Evolutionary conservation across 1,140 invertebrate genomes (phyloP).

Genomic region (Drosophila bipectinata): DNA sequence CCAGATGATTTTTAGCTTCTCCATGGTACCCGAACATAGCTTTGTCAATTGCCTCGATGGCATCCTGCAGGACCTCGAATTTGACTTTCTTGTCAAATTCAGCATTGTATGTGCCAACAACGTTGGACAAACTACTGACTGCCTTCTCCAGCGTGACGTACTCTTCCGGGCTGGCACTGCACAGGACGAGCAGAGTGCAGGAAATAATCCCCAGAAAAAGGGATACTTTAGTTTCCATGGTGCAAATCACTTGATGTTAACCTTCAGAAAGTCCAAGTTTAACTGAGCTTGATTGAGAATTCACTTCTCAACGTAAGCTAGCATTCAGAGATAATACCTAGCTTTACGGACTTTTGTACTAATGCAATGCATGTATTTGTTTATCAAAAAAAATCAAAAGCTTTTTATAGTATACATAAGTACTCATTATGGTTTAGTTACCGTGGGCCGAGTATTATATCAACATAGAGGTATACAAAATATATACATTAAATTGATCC

Average conservation of each 20-base stretch:
- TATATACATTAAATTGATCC: too few species aligned
- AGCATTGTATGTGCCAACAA: background rate
- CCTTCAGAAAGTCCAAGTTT: too few species aligned
- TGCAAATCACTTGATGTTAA: background rate
- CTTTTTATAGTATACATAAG: too few species aligned
- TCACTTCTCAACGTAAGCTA: too few species aligned
- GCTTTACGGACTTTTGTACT: too few species aligned
- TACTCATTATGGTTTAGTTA: too few species aligned
- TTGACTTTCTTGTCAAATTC: constrained; percentile 2
- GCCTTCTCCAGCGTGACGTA: background rate
- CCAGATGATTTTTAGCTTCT: background rate
- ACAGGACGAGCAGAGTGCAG: background rate
- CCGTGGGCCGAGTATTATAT: too few species aligned
- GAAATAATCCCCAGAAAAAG: background rate
- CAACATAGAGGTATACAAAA: too few species aligned
- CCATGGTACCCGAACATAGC: background rate
- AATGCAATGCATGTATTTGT: too few species aligned
- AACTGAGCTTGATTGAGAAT: too few species aligned
- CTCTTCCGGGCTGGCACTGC: background rate
- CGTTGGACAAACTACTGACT: background rate
- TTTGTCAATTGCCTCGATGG: background rate
- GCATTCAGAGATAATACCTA: too few species aligned
- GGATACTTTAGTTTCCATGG: background rate
- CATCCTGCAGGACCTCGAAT: background rate
- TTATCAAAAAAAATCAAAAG: too few species aligned